Percentiles rank a stretch among this genome's conserved stretches.
Evolutionary conservation across 1,140 invertebrate species (phyloP).

Genomic region (Zaprionus ghesquierei): DNA sequence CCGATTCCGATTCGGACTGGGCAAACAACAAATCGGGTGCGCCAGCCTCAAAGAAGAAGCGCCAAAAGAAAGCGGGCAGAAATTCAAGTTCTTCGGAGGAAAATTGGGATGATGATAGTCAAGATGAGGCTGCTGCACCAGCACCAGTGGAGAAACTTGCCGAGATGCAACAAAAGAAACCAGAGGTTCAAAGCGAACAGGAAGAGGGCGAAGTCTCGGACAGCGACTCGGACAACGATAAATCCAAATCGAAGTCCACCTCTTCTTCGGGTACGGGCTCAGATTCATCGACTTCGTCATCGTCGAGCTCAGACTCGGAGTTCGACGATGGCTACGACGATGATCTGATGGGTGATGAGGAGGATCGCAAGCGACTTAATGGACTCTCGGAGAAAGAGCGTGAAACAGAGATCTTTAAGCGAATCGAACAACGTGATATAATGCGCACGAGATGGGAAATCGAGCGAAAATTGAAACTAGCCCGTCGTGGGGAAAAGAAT

Average conservation of each 20-base stretch:
- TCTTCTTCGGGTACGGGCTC: conserved; percentile 42
- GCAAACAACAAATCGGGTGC: conserved; percentile 82
- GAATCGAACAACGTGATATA: conserved; percentile 95
- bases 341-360: conserved; percentile 98
- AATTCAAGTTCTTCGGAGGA: conserved; percentile 86
- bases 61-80: conserved; percentile 84
- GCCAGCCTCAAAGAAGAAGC: conserved; percentile 85
- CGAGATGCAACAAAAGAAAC: conserved; percentile 15
- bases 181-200: conserved; percentile 46
- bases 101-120: conserved; percentile 69
- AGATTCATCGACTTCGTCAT: conserved; percentile 73
- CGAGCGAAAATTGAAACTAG: conserved; percentile 95
- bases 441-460: conserved; percentile 98
- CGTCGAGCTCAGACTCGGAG: conserved; percentile 83
- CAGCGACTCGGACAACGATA: conserved; percentile 64
- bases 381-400: conserved; percentile 98
- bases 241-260: conserved; percentile 51
- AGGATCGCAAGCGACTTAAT: conserved; percentile 93
- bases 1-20: conserved; percentile 85
- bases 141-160: conserved; percentile 9
- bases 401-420: conserved; percentile 98
- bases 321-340: conserved; percentile 93
- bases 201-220: conserved; percentile 79
- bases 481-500: conserved; percentile 91
- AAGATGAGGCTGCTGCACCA: conserved; percentile 33